Evolutionary conservation across 2,888 invertebrate species (phyloP), one percentile per base, ranked within the genome.

Genomic region (Laothoe populi): DNA sequence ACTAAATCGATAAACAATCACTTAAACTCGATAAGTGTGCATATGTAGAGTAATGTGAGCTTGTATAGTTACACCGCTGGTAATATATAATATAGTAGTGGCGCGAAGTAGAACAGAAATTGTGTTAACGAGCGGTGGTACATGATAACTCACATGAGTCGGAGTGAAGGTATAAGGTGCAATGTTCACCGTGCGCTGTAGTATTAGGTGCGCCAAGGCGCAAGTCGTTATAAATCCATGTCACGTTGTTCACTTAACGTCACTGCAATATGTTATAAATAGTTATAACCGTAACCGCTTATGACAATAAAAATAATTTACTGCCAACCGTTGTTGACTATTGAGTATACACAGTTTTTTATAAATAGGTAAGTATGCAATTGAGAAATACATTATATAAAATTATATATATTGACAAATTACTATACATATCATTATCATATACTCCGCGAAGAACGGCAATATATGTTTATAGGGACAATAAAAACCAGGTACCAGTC

Each of bases 401-500:
- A 38, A 38, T 38, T 16, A 48, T 2, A 48, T 2, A 7, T 10
- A 49, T 49, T 24, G 31, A 16, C 31, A 4, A 11, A 19, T 19
- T 11, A 53, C 19, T 53, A 35, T 21, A 21, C 16, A 11, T 35
- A 31, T 35, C n/a, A n/a, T n/a, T 19, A 35, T 31, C 31, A 21
- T 31, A n/a, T 26, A 46, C 11, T 48, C 24, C n/a, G 0, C 13
- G 11, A 31, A 11, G 31, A 31, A 31, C 31, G 31, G 31, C 31
- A 49, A 38, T 49, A 40, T 16, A 42, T 40, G 40, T n/a, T 24
- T 42, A n/a, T 26, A 49, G 13, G 13, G 16, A 49, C 26, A 26
- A 42, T 53, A 61, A 87, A 86, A 86, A 79, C 78, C 77, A 73
- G 71, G 73, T 74, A 78, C 78, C 75, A 72, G 80, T 82, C 72